A percentile compares a stretch with the other conserved stretches of the same genome.
Conservation (phyloP, 2,888 invertebrate genomes). For the Ethmia dodecea region DNA sequence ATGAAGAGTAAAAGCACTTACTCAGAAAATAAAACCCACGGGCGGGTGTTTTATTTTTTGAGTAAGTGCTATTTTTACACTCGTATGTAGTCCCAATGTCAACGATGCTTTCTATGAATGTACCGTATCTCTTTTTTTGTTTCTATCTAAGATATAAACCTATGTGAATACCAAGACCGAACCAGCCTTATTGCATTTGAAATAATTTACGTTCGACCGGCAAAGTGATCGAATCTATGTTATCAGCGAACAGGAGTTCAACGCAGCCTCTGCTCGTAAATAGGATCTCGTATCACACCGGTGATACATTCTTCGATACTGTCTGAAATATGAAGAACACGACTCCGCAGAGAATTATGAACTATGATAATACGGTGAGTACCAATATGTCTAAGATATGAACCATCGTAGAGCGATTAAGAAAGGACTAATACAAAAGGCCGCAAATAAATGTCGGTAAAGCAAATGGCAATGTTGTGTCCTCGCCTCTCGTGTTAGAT, state of each 20-base stretch:
- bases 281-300: conserved; percentile 52
- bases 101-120: no score
- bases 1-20: no score
- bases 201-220: conserved; percentile 33
- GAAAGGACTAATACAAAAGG: conserved; percentile 16
- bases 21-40: no score
- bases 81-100: no score
- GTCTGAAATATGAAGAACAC: conserved; percentile 62
- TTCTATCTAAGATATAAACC: no score
- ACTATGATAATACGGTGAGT: conserved; percentile 43
- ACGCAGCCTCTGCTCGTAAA: conserved; percentile 55
- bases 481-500: conserved; percentile 28
- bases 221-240: conserved; percentile 40
- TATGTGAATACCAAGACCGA: no score
- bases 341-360: conserved; percentile 49
- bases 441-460: conserved; percentile 23
- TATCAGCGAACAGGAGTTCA: conserved; percentile 45
- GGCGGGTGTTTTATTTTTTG: no score
- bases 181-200: conserved; percentile 38
- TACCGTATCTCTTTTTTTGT: no score
- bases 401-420: conserved; percentile 39
- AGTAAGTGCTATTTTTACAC: no score
- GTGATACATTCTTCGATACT: conserved; percentile 62
- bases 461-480: conserved; percentile 25
- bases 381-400: conserved; percentile 33